These are phyloP conservation scores for Eupithecia centaureata DNA, from an alignment of 2,888 invertebrate genomes.

Conservation along the genomic window DNA sequence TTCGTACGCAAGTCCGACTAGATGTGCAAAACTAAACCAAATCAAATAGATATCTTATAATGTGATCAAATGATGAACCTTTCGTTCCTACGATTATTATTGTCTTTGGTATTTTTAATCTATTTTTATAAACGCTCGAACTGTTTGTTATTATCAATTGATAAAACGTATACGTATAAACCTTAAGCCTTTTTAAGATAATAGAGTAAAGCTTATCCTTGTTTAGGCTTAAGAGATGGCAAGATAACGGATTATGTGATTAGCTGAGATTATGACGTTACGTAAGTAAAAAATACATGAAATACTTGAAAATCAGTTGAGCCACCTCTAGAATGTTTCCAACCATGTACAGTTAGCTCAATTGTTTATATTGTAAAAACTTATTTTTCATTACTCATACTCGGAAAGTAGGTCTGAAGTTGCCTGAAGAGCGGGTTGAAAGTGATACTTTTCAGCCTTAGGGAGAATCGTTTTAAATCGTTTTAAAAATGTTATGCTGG, in stretches of 20 bases:
- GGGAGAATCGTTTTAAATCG: too few relatives aligned
- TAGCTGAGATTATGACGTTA: constrained; percentile 35
- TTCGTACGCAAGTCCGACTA: too few relatives aligned
- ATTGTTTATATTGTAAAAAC: too few relatives aligned
- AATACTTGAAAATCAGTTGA: neutral
- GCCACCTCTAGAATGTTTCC: too few relatives aligned
- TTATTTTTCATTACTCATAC: too few relatives aligned
- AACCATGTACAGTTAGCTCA: too few relatives aligned
- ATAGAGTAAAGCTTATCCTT: constrained; percentile 34
- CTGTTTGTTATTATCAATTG: neutral
- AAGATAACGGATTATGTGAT: constrained; percentile 33
- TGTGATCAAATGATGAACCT: too few relatives aligned
- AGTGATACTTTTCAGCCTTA: too few relatives aligned
- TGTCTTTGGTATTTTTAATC: neutral
- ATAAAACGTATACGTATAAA: too few relatives aligned
- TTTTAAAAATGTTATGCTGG: too few relatives aligned
- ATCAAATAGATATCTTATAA: neutral
- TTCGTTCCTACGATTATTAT: neutral
- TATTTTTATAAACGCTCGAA: neutral
- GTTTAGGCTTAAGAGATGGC: constrained; percentile 32
- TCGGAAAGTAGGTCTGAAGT: too few relatives aligned
- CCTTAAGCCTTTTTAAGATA: constrained; percentile 12
- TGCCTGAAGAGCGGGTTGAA: too few relatives aligned
- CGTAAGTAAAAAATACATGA: constrained; percentile 18
- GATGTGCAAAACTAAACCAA: neutral